Evolutionary conservation across 2,113 vertebrate genomes (phyloP).

Genomic region (Forbesichthys papilliferus): DNA sequence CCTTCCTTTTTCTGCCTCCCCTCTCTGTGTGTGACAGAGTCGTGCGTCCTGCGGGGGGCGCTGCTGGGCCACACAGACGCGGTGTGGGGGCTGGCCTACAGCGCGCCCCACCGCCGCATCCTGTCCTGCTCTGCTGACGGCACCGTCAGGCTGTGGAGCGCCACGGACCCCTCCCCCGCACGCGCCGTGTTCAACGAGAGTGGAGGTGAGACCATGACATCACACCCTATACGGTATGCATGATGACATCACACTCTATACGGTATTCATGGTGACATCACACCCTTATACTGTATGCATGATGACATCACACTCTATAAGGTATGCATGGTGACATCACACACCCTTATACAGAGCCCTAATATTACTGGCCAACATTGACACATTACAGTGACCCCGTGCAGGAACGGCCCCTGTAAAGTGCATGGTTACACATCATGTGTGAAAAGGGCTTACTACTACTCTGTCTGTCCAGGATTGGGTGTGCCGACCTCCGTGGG

Average conservation of each 20-base stretch:
- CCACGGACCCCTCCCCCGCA: slow-evolving; percentile 80
- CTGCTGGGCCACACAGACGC: slow-evolving; percentile 88
- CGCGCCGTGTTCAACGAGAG: slow-evolving; percentile 86
- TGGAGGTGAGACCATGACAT: slow-evolving; percentile 77
- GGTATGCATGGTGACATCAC: neutral
- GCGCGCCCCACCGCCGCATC: slow-evolving; percentile 85
- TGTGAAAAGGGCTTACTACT: too few species aligned
- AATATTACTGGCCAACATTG: too few species aligned
- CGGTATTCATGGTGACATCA: neutral
- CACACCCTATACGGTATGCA: neutral
- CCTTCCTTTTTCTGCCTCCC: neutral
- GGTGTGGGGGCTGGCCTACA: slow-evolving; percentile 91
- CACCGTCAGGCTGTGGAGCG: slow-evolving; percentile 89
- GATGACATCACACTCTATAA: neutral
- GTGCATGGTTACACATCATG: too few species aligned
- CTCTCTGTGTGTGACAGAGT: slow-evolving; percentile 72
- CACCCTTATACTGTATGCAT: neutral
- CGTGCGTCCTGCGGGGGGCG: slow-evolving; percentile 87
- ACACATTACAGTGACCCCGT: too few species aligned
- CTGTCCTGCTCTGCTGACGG: slow-evolving; percentile 93
- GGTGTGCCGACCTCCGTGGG: slow-evolving; percentile 92
- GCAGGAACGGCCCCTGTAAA: too few species aligned
- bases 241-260: neutral
- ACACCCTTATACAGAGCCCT: neutral
- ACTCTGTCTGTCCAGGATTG: slow-evolving; percentile 74